Evolutionary conservation across 1,140 invertebrate species (phyloP).

Genomic region (Tachypleus tridentatus): DNA sequence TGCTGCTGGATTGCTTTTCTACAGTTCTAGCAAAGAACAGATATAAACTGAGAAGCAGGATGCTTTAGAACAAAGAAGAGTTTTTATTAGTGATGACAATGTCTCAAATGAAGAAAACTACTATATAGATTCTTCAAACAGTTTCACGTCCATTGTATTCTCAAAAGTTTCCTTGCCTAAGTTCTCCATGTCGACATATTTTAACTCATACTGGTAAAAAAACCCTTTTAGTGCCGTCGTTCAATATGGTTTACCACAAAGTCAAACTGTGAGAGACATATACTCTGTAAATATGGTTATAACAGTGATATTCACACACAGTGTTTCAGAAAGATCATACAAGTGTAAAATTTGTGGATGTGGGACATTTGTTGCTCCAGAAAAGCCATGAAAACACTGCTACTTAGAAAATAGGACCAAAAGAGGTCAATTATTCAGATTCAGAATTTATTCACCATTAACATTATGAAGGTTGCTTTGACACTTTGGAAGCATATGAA

Average conservation of each 20-base stretch:
- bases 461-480: no score
- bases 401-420: conserved; percentile 47
- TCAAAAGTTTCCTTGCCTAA: conserved; percentile 89
- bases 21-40: not conserved
- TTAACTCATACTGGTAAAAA: conserved; percentile 89
- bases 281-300: conserved; percentile 71
- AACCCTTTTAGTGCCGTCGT: conserved; percentile 89
- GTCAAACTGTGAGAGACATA: conserved; percentile 88
- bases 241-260: conserved; percentile 89
- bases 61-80: no score
- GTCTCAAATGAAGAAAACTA: no score
- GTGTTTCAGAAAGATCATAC: conserved; percentile 64
- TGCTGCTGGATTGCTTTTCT: conserved; percentile 8
- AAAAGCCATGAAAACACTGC: conserved; percentile 63
- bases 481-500: not conserved
- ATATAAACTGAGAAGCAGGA: conserved; percentile 11
- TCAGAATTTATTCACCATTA: not conserved
- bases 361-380: conserved; percentile 68
- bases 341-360: conserved; percentile 73
- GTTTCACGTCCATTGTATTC: conserved; percentile 81
- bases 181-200: conserved; percentile 79
- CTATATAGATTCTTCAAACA: conserved; percentile 84
- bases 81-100: no score
- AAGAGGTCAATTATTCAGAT: conserved; percentile 8
- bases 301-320: conserved; percentile 33